Base-by-base conservation (phyloP, 1,140 invertebrate genomes). In the Lethocerus indicus region DNA sequence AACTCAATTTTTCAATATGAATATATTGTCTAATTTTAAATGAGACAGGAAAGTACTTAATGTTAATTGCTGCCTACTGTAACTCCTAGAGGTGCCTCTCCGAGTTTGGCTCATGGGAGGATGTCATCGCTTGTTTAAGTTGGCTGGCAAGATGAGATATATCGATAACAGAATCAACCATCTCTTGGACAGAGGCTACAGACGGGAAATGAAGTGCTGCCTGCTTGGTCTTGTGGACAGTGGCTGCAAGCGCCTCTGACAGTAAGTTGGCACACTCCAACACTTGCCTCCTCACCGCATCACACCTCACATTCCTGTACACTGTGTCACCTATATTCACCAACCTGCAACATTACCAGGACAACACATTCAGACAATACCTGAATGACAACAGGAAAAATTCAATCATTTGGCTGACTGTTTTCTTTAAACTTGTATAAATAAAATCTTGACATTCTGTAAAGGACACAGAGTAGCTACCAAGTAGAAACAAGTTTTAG, bases 241-340 rank as follows among this genome's bases (percentile, higher is more conserved):
- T 87, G 16, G 78, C 72, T 27, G 85, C 87, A 1, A 94, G 67
- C 3, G 80, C 80, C 56, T 90, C 85, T 50, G 83, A 90, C 18
- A 95, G 63, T 1, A 78, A 73, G 62, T 93, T 87, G 21, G 87
- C 81, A 64, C 80, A 83, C 44, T 80, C 73, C 18, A 86, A 65
- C 4, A 89, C 76, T 56, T 79, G 74, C 18, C 74, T 75, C 60
- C 80, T 76, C 4, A 90, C 66, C 46, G 81, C 76, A 39, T 76
- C 71, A 56, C 82, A 74, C 14, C 72, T 71, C 14, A 89, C 71
- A 67, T 87, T 82, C 59, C 81, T 73, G 66, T 84, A 81, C 28
- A 96, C 81, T 5, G 85, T 89, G 67, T 95, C 90, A 12, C 90
- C 90, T 52, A 93, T 92, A 60, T 87, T 85, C 6, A 95, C 86